These are phyloP conservation scores for Bombus waltoni DNA, from an alignment of 1,140 invertebrate species.

Conservation along the genomic window DNA sequence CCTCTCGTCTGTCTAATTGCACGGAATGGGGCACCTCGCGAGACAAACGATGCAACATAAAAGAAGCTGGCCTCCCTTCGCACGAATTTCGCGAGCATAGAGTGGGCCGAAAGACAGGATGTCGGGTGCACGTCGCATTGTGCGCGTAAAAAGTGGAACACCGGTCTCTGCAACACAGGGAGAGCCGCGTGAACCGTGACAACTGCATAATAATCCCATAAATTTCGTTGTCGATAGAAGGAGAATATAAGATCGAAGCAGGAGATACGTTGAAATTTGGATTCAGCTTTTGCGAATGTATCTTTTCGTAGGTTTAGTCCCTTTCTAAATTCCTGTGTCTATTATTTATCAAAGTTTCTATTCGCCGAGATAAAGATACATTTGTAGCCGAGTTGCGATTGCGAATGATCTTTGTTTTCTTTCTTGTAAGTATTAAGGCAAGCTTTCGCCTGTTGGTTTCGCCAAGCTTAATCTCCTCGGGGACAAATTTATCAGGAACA, in stretches of 20 bases:
- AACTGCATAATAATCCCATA: not conserved
- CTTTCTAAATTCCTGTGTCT: not conserved
- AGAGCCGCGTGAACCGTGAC: not conserved
- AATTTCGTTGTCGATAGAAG: not conserved
- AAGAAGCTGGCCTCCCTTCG: conserved; percentile 41
- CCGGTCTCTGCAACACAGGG: too few relatives aligned
- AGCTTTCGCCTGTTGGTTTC: too few relatives aligned
- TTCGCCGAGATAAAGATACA: too few relatives aligned
- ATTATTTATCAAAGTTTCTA: not conserved
- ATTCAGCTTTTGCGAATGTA: not conserved
- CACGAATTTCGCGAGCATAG: conserved; percentile 33
- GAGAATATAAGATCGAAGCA: not conserved
- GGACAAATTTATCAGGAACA: too few relatives aligned
- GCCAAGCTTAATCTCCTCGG: too few relatives aligned
- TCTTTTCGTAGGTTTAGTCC: not conserved
- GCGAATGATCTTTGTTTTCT: too few relatives aligned
- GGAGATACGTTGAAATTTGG: not conserved
- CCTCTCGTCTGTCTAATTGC: conserved; percentile 72
- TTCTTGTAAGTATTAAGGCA: too few relatives aligned
- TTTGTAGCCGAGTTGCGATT: too few relatives aligned
- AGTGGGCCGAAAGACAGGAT: conserved; percentile 18
- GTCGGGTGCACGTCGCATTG: conserved; percentile 9
- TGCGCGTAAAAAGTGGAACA: conserved; percentile 33
- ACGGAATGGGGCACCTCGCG: conserved; percentile 71
- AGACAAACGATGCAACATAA: conserved; percentile 56